Evolutionary conservation across 2,797 vertebrate genomes (phyloP), one percentile per base, ranked within the genome.

Genomic region (Takifugu ocellatus): DNA sequence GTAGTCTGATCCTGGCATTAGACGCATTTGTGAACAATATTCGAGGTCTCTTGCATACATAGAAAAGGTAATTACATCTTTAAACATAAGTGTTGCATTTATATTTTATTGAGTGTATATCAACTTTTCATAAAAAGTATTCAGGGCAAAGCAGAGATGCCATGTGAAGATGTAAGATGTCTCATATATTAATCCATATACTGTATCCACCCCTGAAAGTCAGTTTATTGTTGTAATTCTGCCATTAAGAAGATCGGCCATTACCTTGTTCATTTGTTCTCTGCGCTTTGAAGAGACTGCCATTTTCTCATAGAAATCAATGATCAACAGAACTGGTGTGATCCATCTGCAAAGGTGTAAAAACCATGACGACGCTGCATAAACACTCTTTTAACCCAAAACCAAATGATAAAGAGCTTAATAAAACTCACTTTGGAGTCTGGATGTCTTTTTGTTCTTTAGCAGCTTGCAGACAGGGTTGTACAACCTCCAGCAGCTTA

Each of bases 391-490:
- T 0, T 39, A n/a, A 46, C n/a, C n/a, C 9, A 21, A 33, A 33
- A n/a, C 16, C 43, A 44, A 46, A n/a, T 46, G 16, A 21, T 21
- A n/a, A 21, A 21, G 10, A n/a, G 44, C 8, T 21, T 21, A 17
- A 45, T 36, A 6, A 48, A 56, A 89, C 94, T 94, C 81, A 98
- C 96, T 98, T 98, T 48, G 96, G 96, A 27, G 96, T 98, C 77
- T 97, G 95, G 61, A 98, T 93, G 66, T 98, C 96, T 83, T 97
- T 97, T 84, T 97, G 96, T 70, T 98, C 96, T 82, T 97, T 97
- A 66, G 96, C 96, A 1, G 94, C 96, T 72, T 97, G 96, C 27
- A 98, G 84, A 72, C 96, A 98, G 31, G 96, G 95, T 76, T 98
- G 96, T 61, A 96, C 96, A 68, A 98, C 96, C 77, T 98, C 96